Conservation (phyloP, 2,797 vertebrate genomes). For the Thalassophryne amazonica region DNA sequence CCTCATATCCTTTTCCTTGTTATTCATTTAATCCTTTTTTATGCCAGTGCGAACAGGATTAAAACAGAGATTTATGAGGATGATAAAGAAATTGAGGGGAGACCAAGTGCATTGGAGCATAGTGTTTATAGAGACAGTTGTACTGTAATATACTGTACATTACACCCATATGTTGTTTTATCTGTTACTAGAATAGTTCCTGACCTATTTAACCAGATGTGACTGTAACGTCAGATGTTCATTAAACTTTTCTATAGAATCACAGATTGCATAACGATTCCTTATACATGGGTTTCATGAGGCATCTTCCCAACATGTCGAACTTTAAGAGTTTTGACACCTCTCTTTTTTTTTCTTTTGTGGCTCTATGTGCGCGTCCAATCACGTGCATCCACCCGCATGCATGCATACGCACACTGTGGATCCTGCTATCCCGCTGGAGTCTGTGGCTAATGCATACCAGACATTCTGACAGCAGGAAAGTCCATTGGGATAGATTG, state of each 20-base stretch:
- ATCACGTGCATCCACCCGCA: constrained; percentile 31
- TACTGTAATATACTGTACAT: constrained; percentile 8
- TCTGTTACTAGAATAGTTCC: constrained; percentile 18
- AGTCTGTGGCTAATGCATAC: constrained; percentile 85
- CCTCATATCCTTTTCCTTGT: neutral
- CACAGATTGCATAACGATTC: neutral
- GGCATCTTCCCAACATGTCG: constrained; percentile 14
- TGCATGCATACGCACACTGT: constrained; percentile 65
- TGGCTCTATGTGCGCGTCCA: constrained; percentile 14
- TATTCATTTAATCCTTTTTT: constrained; percentile 1
- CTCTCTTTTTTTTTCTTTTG: constrained; percentile 39
- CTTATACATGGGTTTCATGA: constrained; percentile 3
- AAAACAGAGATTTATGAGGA: constrained; percentile 1
- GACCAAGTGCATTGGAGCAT: constrained; percentile 2
- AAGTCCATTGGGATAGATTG: constrained; percentile 76
- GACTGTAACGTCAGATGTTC: neutral
- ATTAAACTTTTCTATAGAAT: neutral
- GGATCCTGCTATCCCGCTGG: constrained; percentile 80
- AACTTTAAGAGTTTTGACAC: constrained; percentile 43
- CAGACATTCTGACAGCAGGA: constrained; percentile 86
- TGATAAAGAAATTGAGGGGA: constrained; percentile 2
- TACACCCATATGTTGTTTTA: constrained; percentile 18
- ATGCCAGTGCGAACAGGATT: constrained; percentile 20
- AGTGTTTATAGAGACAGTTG: constrained; percentile 17
- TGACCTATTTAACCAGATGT: constrained; percentile 19